A percentile compares a stretch with the other conserved stretches of the same genome.
Evolutionary conservation across 2,797 vertebrate species (phyloP).

Genomic region (Danio choprae): DNA sequence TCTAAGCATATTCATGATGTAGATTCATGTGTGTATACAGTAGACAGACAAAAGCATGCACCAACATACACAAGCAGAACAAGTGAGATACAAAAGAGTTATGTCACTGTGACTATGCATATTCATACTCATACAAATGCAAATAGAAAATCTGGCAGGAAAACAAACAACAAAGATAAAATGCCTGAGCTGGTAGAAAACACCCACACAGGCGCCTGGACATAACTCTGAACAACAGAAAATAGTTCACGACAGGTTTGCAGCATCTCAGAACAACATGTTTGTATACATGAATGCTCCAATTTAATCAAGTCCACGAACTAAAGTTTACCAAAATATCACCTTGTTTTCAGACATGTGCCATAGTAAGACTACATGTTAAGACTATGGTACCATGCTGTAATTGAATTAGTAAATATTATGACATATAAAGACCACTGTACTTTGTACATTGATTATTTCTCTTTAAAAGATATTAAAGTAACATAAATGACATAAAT

Average conservation of each 20-base stretch:
- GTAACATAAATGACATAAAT: no score
- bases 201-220: conserved; percentile 17
- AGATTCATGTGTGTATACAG: conserved; percentile 14
- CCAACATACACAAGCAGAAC: neutral
- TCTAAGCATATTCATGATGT: neutral
- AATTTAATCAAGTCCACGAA: neutral
- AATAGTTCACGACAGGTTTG: conserved; percentile 19
- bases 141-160: conserved; percentile 16
- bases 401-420: neutral
- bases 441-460: no score
- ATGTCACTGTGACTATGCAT: conserved; percentile 53
- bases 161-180: conserved; percentile 28
- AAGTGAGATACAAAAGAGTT: conserved; percentile 49
- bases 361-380: neutral
- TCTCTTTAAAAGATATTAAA: no score
- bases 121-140: conserved; percentile 38
- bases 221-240: conserved; percentile 5
- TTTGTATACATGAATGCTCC: neutral
- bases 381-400: neutral
- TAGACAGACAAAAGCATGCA: neutral
- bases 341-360: neutral
- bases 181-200: neutral
- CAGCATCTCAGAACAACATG: neutral
- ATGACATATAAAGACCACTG: no score
- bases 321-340: neutral